These are phyloP conservation scores for Choreutis nemorana DNA, from an alignment of 2,888 invertebrate species.

Conservation along the genomic window DNA sequence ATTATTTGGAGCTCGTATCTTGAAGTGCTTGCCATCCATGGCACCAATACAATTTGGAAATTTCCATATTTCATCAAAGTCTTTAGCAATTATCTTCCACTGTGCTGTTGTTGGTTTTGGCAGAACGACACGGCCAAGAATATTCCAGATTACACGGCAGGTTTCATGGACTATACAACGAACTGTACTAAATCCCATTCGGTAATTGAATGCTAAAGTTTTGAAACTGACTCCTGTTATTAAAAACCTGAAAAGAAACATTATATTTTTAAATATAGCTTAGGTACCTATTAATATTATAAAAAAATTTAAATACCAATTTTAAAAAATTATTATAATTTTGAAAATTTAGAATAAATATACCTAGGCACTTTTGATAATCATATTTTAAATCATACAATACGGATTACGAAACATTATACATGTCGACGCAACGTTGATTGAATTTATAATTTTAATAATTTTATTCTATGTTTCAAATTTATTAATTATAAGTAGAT, in stretches of 20 bases:
- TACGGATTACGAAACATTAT: conserved; percentile 8
- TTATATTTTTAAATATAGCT: conserved; percentile 13
- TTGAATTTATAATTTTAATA: too few species aligned
- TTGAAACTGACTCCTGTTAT: conserved; percentile 13
- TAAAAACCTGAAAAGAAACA: too few species aligned
- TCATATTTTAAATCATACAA: conserved; percentile 6
- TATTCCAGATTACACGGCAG: too few species aligned
- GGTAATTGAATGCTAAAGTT: conserved; percentile 12
- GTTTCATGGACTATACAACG: too few species aligned
- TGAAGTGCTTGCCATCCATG: too few species aligned
- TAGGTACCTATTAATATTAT: conserved; percentile 11
- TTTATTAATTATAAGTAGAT: too few species aligned
- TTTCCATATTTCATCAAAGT: conserved; percentile 5
- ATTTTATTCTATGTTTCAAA: too few species aligned
- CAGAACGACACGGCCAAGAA: conserved; percentile 8
- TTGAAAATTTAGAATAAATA: conserved; percentile 1
- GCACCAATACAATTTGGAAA: too few species aligned
- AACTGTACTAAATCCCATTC: conserved; percentile 13
- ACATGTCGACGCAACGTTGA: too few species aligned
- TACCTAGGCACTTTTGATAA: conserved; percentile 5
- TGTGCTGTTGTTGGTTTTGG: conserved; percentile 8
- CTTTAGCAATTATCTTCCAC: conserved; percentile 6
- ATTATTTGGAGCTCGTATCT: conserved; percentile 4
- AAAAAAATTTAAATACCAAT: conserved; percentile 10
- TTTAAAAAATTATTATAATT: conserved; percentile 9